Conservation (phyloP, 1,140 invertebrate species). For the Calliopsis andreniformis region DNA sequence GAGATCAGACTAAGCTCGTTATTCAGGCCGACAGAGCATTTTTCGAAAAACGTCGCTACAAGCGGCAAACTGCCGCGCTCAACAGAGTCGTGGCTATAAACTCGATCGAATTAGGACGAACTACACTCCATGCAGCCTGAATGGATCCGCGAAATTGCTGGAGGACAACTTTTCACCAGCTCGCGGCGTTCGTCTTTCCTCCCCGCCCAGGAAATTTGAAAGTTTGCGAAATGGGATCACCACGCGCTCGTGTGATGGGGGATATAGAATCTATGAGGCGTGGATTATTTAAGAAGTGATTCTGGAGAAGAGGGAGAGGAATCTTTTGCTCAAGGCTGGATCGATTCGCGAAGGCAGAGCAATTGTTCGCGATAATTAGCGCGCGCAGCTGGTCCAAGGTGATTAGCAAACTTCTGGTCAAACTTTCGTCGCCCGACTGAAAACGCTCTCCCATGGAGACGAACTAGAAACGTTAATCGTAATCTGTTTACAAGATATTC, state of each 20-base stretch:
- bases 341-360: background rate
- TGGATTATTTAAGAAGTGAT: no score
- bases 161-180: constrained; percentile 31
- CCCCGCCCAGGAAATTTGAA: constrained; percentile 26
- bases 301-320: no score
- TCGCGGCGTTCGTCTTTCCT: constrained; percentile 30
- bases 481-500: constrained; percentile 28
- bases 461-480: background rate
- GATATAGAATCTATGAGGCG: no score
- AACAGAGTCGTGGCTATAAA: background rate
- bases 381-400: background rate
- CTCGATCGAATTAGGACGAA: constrained; percentile 19
- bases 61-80: background rate
- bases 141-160: constrained; percentile 48
- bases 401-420: constrained; percentile 8
- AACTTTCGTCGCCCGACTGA: background rate
- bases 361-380: constrained; percentile 1
- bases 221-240: constrained; percentile 4
- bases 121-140: constrained; percentile 1
- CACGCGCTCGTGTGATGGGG: background rate
- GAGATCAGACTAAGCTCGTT: constrained; percentile 7
- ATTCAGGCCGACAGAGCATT: background rate
- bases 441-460: background rate
- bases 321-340: no score
- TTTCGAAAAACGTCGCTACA: background rate